Base-by-base conservation (phyloP, 2,888 invertebrate genomes). In the Macroteleia sp. region DNA sequence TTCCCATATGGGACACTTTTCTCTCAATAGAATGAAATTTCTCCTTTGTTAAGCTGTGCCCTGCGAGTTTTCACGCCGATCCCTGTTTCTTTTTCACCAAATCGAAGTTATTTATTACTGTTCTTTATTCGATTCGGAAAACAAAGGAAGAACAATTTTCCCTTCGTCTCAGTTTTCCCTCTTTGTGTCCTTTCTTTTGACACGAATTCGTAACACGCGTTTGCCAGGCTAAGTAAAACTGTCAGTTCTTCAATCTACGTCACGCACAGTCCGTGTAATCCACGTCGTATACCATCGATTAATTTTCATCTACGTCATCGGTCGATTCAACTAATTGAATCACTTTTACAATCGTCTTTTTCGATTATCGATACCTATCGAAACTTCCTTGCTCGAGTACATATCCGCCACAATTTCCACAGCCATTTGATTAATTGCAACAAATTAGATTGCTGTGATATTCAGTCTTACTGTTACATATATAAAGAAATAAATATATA, bases 1-100 rank as follows among this genome's bases (percentile, higher is more conserved):
- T 62, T 62, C 62, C 50, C 50, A 64, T 44, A 64, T 66, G 64
- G 64, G 54, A 69, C 69, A 34, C 34, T 48, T 50, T 34, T 59
- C 59, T 25, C 39, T 25, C 25, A 59, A 52, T 41, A 56, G 19
- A 2, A 56, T 20, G 36, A 39, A 54, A 70, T 61, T 59, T 70
- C 59, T 59, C 70, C 36, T 44, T 59, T 59, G 70, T 67, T 19
- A 34, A 22, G 46, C 48, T n/a, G 20, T 30, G 50, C 16, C 41
- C 46, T 28, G 20, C 14, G 41, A 30, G 32, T 69, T 69, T 57
- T 69, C 39, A 69, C 32, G 48, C 44, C 9, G 19, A 1, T 19
- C 3, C 14, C 19, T 34, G 59, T 44, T 44, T 44, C 59, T 46
- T 54, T 16, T 22, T 8, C 57, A 6, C 0, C 16, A 44, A 66